These are phyloP conservation scores for Osmoderma eremita DNA, from an alignment of 2,888 invertebrate genomes.

Conservation along the genomic window DNA sequence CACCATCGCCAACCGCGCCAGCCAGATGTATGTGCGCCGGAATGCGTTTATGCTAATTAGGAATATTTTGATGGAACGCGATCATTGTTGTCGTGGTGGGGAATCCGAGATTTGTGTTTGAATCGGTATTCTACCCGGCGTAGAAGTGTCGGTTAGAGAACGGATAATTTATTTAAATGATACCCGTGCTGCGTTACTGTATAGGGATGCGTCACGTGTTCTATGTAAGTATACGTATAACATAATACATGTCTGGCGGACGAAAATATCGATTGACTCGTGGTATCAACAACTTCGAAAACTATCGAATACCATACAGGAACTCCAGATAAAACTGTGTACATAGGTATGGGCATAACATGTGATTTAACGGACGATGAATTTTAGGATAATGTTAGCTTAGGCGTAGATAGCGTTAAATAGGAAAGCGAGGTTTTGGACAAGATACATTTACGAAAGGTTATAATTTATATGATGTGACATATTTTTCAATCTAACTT, in stretches of 20 bases:
- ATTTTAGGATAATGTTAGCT: constrained; percentile 17
- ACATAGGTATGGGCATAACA: constrained; percentile 22
- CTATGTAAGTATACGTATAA: constrained; percentile 5
- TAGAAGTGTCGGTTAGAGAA: not conserved
- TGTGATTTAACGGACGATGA: constrained; percentile 27
- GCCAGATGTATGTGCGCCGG: constrained; percentile 18
- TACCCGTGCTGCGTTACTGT: constrained; percentile 10
- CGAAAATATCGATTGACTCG: constrained; percentile 29
- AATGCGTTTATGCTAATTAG: constrained; percentile 35
- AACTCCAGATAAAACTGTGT: constrained; percentile 29
- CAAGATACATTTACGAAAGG: too few relatives aligned
- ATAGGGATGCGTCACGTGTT: constrained; percentile 21
- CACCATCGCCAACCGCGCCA: not conserved
- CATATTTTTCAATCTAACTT: too few relatives aligned
- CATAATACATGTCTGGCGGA: constrained; percentile 1
- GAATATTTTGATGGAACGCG: constrained; percentile 12
- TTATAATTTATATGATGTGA: too few relatives aligned
- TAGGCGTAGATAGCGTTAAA: not conserved
- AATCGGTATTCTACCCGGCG: constrained; percentile 1
- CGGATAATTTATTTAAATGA: constrained; percentile 30
- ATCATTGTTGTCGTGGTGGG: constrained; percentile 11
- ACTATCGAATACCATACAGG: constrained; percentile 19
- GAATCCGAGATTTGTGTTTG: constrained; percentile 20
- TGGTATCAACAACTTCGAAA: constrained; percentile 22
- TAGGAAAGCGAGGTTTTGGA: not conserved